A percentile compares a stretch with the other conserved stretches of the same genome.
These are phyloP conservation scores for Orchestia grillus DNA, from an alignment of 1,140 invertebrate genomes.

Conservation along the genomic window DNA sequence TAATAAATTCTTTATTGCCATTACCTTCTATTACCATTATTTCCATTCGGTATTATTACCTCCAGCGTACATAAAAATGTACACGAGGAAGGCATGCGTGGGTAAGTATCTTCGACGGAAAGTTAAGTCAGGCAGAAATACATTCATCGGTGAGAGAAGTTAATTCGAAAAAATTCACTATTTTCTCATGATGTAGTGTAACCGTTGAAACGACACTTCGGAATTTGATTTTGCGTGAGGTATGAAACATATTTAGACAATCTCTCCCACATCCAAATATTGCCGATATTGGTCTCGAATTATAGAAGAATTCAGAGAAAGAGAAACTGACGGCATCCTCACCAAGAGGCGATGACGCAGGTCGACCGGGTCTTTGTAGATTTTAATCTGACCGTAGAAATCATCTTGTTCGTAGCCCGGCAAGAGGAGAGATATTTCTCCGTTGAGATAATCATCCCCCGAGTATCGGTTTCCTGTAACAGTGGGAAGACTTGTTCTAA, in stretches of 20 bases:
- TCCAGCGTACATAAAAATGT: too few species aligned
- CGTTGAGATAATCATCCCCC: conserved; percentile 19
- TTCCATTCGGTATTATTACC: too few species aligned
- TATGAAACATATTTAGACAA: not conserved
- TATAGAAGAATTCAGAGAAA: not conserved
- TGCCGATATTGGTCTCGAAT: not conserved
- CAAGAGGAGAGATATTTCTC: not conserved
- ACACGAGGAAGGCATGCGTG: too few species aligned
- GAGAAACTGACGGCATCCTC: not conserved
- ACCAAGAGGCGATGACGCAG: conserved; percentile 15
- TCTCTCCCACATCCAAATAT: not conserved
- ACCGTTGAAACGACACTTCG: not conserved
- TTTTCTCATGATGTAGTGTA: not conserved
- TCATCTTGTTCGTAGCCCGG: conserved; percentile 20
- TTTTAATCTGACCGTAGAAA: not conserved
- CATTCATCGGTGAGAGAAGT: too few species aligned
- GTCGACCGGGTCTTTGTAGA: conserved; percentile 27
- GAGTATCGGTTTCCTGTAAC: conserved; percentile 19
- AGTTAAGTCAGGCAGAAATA: too few species aligned
- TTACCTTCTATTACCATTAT: too few species aligned
- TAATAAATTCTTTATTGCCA: too few species aligned
- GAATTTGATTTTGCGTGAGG: too few species aligned
- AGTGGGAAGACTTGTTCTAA: not conserved
- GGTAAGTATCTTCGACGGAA: too few species aligned
- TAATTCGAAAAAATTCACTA: not conserved